A percentile compares a stretch with the other conserved stretches of the same genome.
Conservation (phyloP, 2,888 invertebrate species). For the Parapristionchus giblindavisi region DNA sequence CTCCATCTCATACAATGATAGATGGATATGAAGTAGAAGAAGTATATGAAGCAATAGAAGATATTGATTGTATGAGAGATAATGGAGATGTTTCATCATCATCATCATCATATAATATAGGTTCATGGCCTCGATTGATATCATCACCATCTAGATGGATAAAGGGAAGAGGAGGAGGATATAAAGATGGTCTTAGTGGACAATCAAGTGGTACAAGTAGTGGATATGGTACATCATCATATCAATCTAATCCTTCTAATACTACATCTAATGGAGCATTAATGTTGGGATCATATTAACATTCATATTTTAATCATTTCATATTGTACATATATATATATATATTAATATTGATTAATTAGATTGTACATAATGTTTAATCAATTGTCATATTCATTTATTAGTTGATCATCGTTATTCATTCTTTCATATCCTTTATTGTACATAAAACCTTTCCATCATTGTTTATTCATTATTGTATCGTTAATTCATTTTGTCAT, state of each 20-base stretch:
- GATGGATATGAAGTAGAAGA: too few species aligned
- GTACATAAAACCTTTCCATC: not conserved
- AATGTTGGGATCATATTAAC: slow-evolving; percentile 30
- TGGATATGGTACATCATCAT: slow-evolving; percentile 36
- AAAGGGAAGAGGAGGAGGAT: not conserved
- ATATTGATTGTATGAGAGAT: not conserved
- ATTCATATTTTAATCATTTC: not conserved
- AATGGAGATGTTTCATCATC: not conserved
- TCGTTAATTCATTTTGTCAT: not conserved
- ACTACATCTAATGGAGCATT: not conserved
- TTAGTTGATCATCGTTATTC: not conserved
- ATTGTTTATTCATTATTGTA: not conserved
- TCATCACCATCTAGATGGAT: slow-evolving; percentile 3
- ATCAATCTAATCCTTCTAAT: not conserved
- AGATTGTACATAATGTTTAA: slow-evolving; percentile 1
- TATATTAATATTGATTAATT: not conserved
- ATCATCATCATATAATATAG: not conserved
- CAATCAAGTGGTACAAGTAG: slow-evolving; percentile 19
- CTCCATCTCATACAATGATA: not conserved
- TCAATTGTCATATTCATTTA: not conserved
- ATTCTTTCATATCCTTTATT: not conserved
- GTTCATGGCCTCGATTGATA: slow-evolving; percentile 16
- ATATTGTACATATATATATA: not conserved
- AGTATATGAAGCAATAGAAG: too few species aligned
- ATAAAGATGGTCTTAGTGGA: not conserved